Evolutionary conservation across 2,113 vertebrate genomes (phyloP), one percentile per base, ranked within the genome.

Genomic region (Proteles cristata): DNA sequence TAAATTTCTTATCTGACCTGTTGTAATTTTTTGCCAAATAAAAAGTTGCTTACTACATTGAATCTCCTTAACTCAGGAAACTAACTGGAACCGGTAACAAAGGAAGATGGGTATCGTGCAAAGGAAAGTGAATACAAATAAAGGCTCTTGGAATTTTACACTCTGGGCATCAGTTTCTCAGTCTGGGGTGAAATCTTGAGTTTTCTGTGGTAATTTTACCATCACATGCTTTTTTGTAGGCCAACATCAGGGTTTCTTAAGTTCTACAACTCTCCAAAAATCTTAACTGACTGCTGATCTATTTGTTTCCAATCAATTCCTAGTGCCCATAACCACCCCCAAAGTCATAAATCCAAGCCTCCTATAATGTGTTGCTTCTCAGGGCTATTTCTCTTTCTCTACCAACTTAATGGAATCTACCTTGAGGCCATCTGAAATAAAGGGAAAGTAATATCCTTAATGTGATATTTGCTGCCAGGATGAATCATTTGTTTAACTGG

Each of bases 351-450:
- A 90, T 66, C 28, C 35, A 85, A 84, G 11, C 53, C 11, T 53
- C 26, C 21, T 55, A 92, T 66, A 90, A 87, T 55, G 39, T 68
- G n/a, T 65, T 88, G 7, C 68, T 93, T 95, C 71, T 39, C 53
- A 66, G 11, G 76, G 31, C 66, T 53, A 53, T n/a, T 80, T 12
- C 21, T 87, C 45, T 85, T 73, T 71, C 63, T 79, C 65, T 63
- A 31, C 31, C 66, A 86, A 80, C 19, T 50, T 79, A 88, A 50
- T 28, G 65, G 90, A 80, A 48, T 21, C 68, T 88, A 83, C n/a
- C 43, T 77, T 69, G 39, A 63, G 28, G 35, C 28, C 31, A 25
- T 90, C 61, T 63, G 25, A 97, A 90, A 91, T 71, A 96, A 91
- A 50, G 43, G n/a, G 28, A 84, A 90, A 23, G 55, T 53, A 63